Evolutionary conservation across 2,113 vertebrate genomes (phyloP).

Genomic region (Peromyscus leucopus): DNA sequence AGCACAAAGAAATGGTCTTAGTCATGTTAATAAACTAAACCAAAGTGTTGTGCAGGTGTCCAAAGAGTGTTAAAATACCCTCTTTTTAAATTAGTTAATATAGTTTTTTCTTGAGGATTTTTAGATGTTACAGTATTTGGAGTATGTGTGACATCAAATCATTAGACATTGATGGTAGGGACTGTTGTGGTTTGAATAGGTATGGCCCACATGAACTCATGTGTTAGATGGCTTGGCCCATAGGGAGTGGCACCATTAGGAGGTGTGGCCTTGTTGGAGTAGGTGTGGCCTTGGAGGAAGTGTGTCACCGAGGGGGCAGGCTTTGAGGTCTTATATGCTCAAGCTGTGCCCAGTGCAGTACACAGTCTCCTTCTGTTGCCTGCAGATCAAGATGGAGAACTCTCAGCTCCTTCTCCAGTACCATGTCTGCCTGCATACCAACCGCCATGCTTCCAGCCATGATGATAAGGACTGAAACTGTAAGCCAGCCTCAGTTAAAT

Average conservation of each 20-base stretch:
- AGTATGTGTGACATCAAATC: background rate
- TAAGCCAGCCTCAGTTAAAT: background rate
- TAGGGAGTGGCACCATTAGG: background rate
- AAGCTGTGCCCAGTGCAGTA: background rate
- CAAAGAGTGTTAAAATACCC: background rate
- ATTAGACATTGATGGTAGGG: background rate
- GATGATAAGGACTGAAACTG: too few species aligned
- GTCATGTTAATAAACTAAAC: slow-evolving; percentile 13
- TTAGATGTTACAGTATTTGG: background rate
- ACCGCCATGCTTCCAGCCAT: background rate
- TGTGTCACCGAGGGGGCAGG: background rate
- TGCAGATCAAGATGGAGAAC: background rate
- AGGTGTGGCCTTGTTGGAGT: background rate
- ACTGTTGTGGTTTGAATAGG: background rate
- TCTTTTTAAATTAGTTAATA: background rate
- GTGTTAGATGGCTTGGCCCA: background rate
- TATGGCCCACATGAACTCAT: background rate
- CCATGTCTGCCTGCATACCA: background rate
- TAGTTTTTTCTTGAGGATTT: background rate
- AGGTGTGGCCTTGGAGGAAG: background rate
- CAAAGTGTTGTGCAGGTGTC: background rate
- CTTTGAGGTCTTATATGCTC: background rate
- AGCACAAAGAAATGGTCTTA: background rate
- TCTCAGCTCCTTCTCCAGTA: background rate
- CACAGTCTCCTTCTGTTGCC: background rate